These are phyloP conservation scores for Colletes collaris DNA, from an alignment of 2,888 invertebrate genomes.

Conservation along the genomic window DNA sequence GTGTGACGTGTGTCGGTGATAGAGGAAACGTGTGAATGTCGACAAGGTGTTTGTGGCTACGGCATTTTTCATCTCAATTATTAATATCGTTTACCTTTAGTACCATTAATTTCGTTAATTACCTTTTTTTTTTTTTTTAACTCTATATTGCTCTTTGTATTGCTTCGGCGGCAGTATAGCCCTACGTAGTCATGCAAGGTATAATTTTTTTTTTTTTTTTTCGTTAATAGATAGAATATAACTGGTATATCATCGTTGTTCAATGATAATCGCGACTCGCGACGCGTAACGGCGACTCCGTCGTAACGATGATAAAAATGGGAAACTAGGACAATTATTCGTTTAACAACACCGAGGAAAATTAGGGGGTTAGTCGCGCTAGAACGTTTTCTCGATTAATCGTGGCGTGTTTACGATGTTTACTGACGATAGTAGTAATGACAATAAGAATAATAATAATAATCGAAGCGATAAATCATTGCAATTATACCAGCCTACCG, in stretches of 20 bases:
- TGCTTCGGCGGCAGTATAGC: constrained; percentile 80
- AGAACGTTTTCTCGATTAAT: no score
- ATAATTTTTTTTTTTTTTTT: constrained; percentile 56
- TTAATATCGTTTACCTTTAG: constrained; percentile 68
- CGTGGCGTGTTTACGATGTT: not conserved
- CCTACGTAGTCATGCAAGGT: constrained; percentile 81
- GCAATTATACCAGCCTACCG: constrained; percentile 44
- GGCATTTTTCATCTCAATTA: constrained; percentile 43
- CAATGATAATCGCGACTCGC: constrained; percentile 6
- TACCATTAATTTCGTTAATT: constrained; percentile 67
- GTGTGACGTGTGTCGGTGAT: not conserved
- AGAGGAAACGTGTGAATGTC: constrained; percentile 20
- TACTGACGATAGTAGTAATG: not conserved
- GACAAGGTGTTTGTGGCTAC: constrained; percentile 50
- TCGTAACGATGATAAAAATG: not conserved
- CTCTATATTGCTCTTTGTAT: constrained; percentile 82
- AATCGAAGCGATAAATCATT: constrained; percentile 27
- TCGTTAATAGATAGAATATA: constrained; percentile 40
- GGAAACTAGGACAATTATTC: no score
- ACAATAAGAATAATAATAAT: constrained; percentile 8
- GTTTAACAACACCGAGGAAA: not conserved
- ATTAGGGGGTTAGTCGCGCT: not conserved
- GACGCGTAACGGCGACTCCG: not conserved
- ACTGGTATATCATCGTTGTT: constrained; percentile 33
- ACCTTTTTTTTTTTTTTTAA: constrained; percentile 65